A percentile compares a stretch with the other conserved stretches of the same genome.
Conservation (phyloP, 2,888 invertebrate species). For the Dichetophora obliterata region DNA sequence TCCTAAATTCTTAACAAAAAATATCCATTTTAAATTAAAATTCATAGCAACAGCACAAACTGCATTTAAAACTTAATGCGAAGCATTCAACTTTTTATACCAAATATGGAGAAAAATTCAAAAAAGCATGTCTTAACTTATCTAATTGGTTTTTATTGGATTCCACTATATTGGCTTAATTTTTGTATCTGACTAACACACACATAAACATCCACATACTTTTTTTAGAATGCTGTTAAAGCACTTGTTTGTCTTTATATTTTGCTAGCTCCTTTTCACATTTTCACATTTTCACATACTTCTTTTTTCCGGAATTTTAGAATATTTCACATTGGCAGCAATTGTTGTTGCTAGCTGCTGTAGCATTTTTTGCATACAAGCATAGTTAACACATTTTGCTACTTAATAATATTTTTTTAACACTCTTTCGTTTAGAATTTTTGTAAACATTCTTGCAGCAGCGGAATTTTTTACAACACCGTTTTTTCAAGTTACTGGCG, state of each 20-base stretch:
- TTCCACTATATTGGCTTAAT: too few species aligned
- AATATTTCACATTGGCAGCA: too few species aligned
- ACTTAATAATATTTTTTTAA: neutral
- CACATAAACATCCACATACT: conserved; percentile 16
- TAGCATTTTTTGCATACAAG: neutral
- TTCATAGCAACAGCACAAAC: too few species aligned
- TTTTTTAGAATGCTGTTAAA: conserved; percentile 3
- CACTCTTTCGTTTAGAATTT: neutral
- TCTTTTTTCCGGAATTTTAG: neutral
- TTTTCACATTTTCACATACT: neutral
- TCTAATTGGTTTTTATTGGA: too few species aligned
- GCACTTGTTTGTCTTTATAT: neutral
- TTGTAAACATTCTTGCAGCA: neutral
- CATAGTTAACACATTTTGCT: neutral
- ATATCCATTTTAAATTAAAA: too few species aligned
- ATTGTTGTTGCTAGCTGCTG: neutral
- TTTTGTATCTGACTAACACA: neutral
- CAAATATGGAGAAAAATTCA: too few species aligned
- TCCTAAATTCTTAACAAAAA: too few species aligned
- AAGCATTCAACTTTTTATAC: too few species aligned
- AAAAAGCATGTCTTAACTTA: too few species aligned
- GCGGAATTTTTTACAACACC: neutral
- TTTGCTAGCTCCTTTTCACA: neutral
- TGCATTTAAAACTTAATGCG: too few species aligned
- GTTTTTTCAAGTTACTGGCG: neutral